Conservation (phyloP, 2,113 vertebrate species). For the Oreochromis tanganicae region DNA sequence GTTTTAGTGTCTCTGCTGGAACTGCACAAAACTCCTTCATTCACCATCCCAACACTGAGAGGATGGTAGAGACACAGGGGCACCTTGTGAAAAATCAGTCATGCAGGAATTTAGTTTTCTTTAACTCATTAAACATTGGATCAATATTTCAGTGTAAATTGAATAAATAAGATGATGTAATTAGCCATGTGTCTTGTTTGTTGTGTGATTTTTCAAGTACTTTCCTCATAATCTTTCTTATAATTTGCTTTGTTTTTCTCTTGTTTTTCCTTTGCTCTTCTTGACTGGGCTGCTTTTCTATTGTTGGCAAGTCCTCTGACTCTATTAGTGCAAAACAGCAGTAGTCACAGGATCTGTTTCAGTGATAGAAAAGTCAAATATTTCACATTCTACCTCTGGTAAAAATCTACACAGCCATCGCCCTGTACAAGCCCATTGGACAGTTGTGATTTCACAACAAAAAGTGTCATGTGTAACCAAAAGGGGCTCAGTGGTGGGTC, state of each 20-base stretch:
- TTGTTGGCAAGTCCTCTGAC: neutral
- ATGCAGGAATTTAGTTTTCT: neutral
- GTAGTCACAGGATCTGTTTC: neutral
- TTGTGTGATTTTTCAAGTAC: neutral
- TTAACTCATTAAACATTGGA: neutral
- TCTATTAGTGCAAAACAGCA: neutral
- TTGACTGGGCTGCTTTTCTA: neutral
- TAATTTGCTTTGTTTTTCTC: neutral
- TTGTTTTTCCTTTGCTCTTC: neutral
- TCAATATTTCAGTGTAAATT: neutral
- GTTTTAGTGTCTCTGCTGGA: neutral
- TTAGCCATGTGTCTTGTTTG: neutral
- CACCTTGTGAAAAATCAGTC: neutral
- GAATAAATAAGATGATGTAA: neutral
- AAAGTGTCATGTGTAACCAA: neutral
- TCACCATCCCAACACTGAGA: neutral
- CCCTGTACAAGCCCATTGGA: accelerated
- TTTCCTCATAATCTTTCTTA: neutral
- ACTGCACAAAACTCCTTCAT: neutral
- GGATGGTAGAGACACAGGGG: neutral
- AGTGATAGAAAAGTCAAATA: neutral
- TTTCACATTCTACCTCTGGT: neutral
- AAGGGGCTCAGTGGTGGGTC: too few relatives aligned
- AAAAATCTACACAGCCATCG: neutral
- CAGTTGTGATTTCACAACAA: neutral